A percentile compares a stretch with the other conserved stretches of the same genome.
Conservation (phyloP, 2,797 vertebrate species). For the Sebastes iracundus region DNA sequence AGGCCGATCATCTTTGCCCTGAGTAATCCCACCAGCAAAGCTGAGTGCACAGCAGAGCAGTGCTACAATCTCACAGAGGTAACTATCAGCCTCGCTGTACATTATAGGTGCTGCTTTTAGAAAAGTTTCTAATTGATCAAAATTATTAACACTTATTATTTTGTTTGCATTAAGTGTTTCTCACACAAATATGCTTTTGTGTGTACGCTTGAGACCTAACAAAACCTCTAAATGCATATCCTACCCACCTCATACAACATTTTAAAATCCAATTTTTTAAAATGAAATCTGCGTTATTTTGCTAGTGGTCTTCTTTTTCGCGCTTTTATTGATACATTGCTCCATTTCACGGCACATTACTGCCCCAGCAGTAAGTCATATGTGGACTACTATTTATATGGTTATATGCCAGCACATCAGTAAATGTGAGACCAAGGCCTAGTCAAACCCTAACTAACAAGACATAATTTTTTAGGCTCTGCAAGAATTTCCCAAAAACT, state of each 20-base stretch:
- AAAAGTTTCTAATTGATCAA: neutral
- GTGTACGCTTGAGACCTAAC: neutral
- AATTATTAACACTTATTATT: neutral
- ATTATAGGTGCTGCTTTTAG: neutral
- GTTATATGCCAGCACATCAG: neutral
- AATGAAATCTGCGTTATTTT: neutral
- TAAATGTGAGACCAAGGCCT: neutral
- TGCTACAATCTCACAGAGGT: conserved; percentile 96
- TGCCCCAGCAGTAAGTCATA: neutral
- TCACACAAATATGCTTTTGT: neutral
- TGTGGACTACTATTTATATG: neutral
- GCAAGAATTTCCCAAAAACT: neutral
- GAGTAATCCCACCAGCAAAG: conserved; percentile 98
- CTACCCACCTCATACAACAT: neutral
- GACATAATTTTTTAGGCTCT: neutral
- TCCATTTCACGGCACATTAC: neutral
- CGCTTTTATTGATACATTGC: neutral
- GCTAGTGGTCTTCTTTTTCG: neutral
- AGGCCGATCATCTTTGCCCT: conserved; percentile 96
- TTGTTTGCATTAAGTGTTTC: neutral
- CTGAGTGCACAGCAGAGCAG: conserved; percentile 97
- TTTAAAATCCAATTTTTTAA: neutral
- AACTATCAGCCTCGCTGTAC: neutral
- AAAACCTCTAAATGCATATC: neutral
- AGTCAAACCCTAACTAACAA: neutral